Evolutionary conservation across 2,888 invertebrate species (phyloP).

Genomic region (Aspidiotus rigidus): DNA sequence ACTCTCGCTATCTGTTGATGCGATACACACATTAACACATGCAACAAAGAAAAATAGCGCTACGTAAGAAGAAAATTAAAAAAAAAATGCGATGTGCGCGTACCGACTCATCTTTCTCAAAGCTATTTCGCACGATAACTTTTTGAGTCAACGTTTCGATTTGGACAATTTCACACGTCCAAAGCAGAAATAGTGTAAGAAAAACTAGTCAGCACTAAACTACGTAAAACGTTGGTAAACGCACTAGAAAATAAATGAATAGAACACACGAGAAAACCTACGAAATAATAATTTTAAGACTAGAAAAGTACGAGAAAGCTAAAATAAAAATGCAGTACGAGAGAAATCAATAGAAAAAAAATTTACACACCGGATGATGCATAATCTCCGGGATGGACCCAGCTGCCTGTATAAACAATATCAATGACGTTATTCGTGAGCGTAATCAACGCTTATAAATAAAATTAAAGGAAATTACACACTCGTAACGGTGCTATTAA

Average conservation of each 20-base stretch:
- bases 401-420: slow-evolving; percentile 59
- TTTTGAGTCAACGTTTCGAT: background rate
- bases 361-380: slow-evolving; percentile 83
- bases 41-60: slow-evolving; percentile 31
- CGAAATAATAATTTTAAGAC: slow-evolving; percentile 18
- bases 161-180: background rate
- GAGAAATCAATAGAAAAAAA: slow-evolving; percentile 25
- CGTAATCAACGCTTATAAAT: too few relatives aligned
- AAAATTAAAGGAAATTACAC: too few relatives aligned
- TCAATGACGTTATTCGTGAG: too few relatives aligned
- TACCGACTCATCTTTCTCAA: background rate
- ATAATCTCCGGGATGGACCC: slow-evolving; percentile 98
- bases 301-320: slow-evolving; percentile 1
- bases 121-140: background rate
- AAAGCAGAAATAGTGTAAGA: background rate
- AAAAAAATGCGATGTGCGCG: slow-evolving; percentile 7
- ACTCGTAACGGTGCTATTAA: too few relatives aligned
- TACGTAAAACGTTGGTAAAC: background rate
- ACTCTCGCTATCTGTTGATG: slow-evolving; percentile 35
- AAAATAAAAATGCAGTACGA: slow-evolving; percentile 41
- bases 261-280: slow-evolving; percentile 25
- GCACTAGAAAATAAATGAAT: too few relatives aligned
- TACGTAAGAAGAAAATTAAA: slow-evolving; percentile 18
- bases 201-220: background rate
- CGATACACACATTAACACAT: slow-evolving; percentile 25